phyloP scores from a whole-genome alignment of 1,140 invertebrate species.

The Drosophila saltans region DNA sequence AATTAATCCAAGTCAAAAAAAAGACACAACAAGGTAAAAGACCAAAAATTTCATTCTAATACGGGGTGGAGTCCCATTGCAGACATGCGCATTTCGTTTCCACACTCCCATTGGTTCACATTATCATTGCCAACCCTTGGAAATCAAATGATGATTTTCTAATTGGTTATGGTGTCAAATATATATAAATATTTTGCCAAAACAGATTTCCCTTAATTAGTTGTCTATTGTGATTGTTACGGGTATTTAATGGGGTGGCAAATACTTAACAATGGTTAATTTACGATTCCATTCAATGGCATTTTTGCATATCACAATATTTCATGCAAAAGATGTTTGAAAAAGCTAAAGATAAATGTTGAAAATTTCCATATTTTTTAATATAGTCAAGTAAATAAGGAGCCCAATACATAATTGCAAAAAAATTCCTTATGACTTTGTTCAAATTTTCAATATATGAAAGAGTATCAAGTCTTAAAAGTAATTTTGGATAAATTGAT shows the following conservation, averaged over 20 bases:
- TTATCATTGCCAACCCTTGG: constrained; percentile 45
- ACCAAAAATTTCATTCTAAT: background rate
- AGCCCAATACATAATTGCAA: no score
- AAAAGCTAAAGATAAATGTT: no score
- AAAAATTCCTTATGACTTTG: no score
- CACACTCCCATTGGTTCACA: constrained; percentile 47
- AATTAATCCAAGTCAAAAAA: constrained; percentile 30
- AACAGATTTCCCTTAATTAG: constrained; percentile 53
- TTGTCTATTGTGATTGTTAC: constrained; percentile 47
- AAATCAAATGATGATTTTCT: constrained; percentile 25
- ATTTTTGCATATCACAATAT: constrained; percentile 43
- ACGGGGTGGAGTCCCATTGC: constrained; percentile 53
- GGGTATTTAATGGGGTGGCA: constrained; percentile 5
- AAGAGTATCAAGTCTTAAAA: no score
- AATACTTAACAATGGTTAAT: constrained; percentile 55
- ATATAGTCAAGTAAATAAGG: no score
- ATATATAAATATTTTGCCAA: constrained; percentile 21
- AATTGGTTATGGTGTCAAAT: constrained; percentile 67
- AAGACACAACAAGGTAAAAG: background rate
- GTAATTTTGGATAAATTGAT: no score
- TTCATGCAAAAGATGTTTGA: constrained; percentile 19
- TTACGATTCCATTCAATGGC: constrained; percentile 45
- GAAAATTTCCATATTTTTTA: no score
- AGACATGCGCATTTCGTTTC: constrained; percentile 59
- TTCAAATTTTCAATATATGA: no score